Conservation (phyloP, 2,888 invertebrate genomes). For the Scaptomyza reducta region DNA sequence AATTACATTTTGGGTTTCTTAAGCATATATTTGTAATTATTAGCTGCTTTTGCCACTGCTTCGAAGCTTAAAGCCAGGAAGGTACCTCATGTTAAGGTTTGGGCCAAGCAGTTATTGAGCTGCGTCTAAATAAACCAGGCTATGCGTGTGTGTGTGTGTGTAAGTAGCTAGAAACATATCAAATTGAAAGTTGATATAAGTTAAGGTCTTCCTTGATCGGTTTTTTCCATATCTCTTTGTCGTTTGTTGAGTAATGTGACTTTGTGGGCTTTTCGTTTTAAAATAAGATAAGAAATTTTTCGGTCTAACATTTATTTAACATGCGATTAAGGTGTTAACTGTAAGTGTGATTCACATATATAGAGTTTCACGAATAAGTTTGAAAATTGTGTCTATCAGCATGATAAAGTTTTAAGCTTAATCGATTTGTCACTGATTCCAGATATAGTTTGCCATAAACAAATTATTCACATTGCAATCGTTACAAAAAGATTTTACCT, state of each 20-base stretch:
- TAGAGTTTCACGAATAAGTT: constrained; percentile 2
- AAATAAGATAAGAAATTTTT: constrained; percentile 41
- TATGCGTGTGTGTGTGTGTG: constrained; percentile 18
- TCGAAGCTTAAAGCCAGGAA: constrained; percentile 25
- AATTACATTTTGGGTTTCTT: constrained; percentile 66
- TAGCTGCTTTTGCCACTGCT: constrained; percentile 13
- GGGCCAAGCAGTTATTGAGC: constrained; percentile 3
- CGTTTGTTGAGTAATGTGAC: constrained; percentile 50
- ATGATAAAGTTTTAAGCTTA: constrained; percentile 11
- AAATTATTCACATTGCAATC: not conserved
- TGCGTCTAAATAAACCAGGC: constrained; percentile 16
- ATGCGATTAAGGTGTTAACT: constrained; percentile 42
- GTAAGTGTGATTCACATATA: constrained; percentile 32
- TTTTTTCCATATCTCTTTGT: constrained; percentile 37
- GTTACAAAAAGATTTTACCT: not conserved
- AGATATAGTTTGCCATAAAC: constrained; percentile 5
- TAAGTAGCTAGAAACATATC: not conserved
- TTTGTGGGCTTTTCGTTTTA: constrained; percentile 15
- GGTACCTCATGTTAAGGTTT: constrained; percentile 6
- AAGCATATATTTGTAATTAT: constrained; percentile 61
- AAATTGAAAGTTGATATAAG: constrained; percentile 9
- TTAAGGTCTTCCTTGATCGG: constrained; percentile 30
- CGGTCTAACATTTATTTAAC: constrained; percentile 23
- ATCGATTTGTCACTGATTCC: too few relatives aligned
- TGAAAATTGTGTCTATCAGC: constrained; percentile 13